Evolutionary conservation across 2,797 vertebrate genomes (phyloP).

Genomic region (Notolepis coatsorum): DNA sequence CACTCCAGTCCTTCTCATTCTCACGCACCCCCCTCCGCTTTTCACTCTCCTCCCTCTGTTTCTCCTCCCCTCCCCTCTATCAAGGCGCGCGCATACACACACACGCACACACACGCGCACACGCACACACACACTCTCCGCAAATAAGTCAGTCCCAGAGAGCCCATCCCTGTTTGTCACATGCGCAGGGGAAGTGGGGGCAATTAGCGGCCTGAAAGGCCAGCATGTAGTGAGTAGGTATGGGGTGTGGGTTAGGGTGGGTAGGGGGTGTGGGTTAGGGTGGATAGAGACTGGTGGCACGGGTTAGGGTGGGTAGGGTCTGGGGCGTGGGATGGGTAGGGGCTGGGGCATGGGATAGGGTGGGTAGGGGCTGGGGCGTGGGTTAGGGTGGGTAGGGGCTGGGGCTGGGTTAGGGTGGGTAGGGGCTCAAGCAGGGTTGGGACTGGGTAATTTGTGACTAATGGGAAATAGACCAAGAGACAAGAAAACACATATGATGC

Average conservation of each 20-base stretch:
- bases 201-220: background rate
- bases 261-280: background rate
- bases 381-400: too few relatives aligned
- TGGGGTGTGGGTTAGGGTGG: too few relatives aligned
- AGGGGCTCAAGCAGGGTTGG: background rate
- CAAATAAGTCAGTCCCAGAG: constrained; percentile 69
- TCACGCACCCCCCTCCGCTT: constrained; percentile 1
- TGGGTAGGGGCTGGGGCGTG: too few relatives aligned
- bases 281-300: background rate
- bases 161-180: constrained; percentile 43
- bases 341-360: constrained; percentile 9
- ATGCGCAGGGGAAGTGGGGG: constrained; percentile 18
- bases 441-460: constrained; percentile 2
- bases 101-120: constrained; percentile 43
- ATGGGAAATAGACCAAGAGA: constrained; percentile 9
- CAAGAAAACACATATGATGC: too few relatives aligned
- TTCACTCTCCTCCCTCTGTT: constrained; percentile 28
- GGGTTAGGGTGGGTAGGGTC: constrained; percentile 13
- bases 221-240: background rate
- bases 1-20: too few relatives aligned
- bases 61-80: constrained; percentile 27
- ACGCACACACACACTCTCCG: constrained; percentile 47
- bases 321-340: constrained; percentile 19
- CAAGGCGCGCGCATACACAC: constrained; percentile 32
- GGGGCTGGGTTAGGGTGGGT: too few relatives aligned